A percentile compares a stretch with the other conserved stretches of the same genome.
Evolutionary conservation across 2,797 vertebrate species (phyloP).

Genomic region (Platalea minor): DNA sequence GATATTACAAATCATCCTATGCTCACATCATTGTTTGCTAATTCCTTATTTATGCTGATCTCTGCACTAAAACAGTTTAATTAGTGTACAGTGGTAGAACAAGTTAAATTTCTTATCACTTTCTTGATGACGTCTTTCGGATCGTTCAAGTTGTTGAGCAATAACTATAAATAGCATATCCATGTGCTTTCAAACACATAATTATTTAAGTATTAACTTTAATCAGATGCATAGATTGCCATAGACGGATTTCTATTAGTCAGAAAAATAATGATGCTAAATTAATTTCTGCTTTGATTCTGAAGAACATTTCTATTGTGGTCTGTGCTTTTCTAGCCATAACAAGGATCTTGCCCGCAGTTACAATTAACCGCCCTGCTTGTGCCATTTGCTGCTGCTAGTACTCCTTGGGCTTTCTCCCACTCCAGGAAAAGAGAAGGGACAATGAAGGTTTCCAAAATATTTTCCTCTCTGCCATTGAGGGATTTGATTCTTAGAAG

Average conservation of each 20-base stretch:
- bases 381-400: background rate
- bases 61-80: slow-evolving; percentile 72
- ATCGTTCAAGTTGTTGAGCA: slow-evolving; percentile 40
- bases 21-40: slow-evolving; percentile 68
- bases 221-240: background rate
- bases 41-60: slow-evolving; percentile 74
- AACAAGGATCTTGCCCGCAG: background rate
- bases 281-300: background rate
- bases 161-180: slow-evolving; percentile 8
- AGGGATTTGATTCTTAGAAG: background rate
- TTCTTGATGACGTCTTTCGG: slow-evolving; percentile 28
- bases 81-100: slow-evolving; percentile 47
- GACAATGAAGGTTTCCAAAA: background rate
- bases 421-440: background rate
- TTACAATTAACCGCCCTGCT: background rate
- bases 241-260: background rate
- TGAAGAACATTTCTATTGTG: background rate
- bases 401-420: background rate
- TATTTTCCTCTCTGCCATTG: background rate
- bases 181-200: background rate
- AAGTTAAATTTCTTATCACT: slow-evolving; percentile 32
- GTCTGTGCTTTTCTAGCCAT: background rate
- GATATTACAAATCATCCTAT: slow-evolving; percentile 70
- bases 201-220: background rate
- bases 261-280: background rate